A percentile compares a stretch with the other conserved stretches of the same genome.
Evolutionary conservation across 2,888 invertebrate species (phyloP).

Genomic region (Scaptomyza tumidula): DNA sequence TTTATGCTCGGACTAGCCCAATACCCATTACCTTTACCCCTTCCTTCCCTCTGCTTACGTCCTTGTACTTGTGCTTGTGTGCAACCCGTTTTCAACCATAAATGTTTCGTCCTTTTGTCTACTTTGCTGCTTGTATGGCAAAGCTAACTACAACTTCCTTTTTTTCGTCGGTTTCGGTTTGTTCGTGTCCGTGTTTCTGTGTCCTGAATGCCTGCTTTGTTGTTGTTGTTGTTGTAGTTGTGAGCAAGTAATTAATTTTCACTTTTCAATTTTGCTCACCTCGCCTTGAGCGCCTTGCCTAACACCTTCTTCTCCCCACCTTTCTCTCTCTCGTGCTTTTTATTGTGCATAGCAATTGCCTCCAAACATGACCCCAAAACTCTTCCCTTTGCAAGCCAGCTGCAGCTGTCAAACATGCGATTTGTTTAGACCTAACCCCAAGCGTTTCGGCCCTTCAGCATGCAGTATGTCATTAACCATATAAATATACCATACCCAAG

Average conservation of each 20-base stretch:
- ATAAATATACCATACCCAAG: no score
- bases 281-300: conserved; percentile 27
- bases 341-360: no score
- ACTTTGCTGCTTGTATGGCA: conserved; percentile 28
- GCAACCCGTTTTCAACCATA: no score
- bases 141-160: conserved; percentile 7
- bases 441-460: no score
- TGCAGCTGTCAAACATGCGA: not conserved
- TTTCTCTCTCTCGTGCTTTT: not conserved
- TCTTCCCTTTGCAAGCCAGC: not conserved
- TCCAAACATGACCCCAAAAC: no score
- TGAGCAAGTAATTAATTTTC: conserved; percentile 68
- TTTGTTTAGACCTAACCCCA: not conserved
- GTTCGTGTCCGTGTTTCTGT: conserved; percentile 12
- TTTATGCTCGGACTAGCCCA: conserved; percentile 54
- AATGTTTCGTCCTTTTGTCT: conserved; percentile 5
- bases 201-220: conserved; percentile 27
- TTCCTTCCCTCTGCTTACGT: no score
- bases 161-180: not conserved
- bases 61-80: no score
- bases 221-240: conserved; percentile 6
- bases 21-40: not conserved
- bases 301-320: conserved; percentile 43
- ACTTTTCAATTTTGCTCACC: conserved; percentile 57
- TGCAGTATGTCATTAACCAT: no score